A percentile compares a stretch with the other conserved stretches of the same genome.
Conservation (phyloP, 2,888 invertebrate species). For the Dysmachus trigonus region DNA sequence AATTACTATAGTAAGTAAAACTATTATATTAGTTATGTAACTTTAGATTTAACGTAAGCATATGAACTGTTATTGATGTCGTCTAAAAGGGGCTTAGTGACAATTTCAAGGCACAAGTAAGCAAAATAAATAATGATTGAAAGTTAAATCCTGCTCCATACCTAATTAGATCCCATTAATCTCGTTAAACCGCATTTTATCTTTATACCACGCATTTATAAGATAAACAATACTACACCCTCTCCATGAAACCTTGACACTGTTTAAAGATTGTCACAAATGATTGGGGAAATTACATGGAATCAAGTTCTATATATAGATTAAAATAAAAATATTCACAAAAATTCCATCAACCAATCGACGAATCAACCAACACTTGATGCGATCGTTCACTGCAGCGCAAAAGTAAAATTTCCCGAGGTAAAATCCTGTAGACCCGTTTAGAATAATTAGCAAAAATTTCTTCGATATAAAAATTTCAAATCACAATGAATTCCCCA, state of each 20-base stretch:
- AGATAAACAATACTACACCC: neutral
- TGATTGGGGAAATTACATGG: constrained; percentile 1
- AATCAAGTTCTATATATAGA: constrained; percentile 6
- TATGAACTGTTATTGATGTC: neutral
- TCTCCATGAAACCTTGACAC: neutral
- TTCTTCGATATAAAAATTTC: neutral
- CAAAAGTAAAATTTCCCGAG: constrained; percentile 9
- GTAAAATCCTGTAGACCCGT: neutral
- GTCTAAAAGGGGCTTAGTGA: neutral
- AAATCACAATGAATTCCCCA: constrained; percentile 8
- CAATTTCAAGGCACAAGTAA: neutral
- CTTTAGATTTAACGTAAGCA: neutral
- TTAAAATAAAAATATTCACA: neutral
- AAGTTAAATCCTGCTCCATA: neutral
- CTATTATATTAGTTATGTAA: neutral
- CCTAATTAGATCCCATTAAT: neutral
- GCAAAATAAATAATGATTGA: neutral
- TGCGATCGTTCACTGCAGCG: neutral
- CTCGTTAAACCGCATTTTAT: neutral
- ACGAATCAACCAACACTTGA: neutral
- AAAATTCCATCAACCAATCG: neutral
- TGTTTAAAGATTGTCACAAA: neutral
- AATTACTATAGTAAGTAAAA: neutral
- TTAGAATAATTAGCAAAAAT: constrained; percentile 24
- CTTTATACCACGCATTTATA: neutral